Evolutionary conservation across 2,888 invertebrate genomes (phyloP), one percentile per base, ranked within the genome.

Genomic region (Mythimna vitellina): DNA sequence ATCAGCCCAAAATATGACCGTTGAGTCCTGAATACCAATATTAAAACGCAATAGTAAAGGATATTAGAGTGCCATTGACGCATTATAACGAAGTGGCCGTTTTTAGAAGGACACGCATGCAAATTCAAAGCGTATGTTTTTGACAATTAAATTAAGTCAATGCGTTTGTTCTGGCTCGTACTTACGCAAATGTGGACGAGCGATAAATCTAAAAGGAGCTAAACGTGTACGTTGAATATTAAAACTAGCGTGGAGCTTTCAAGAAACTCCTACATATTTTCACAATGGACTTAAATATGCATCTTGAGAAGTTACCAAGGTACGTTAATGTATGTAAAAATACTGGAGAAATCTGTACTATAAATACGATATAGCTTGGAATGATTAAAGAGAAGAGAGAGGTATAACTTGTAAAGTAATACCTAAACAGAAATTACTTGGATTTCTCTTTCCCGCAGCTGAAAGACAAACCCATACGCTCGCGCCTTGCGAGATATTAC

Each of bases 11-110:
- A 83, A 80, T 76, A 74, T 76, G 62, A 64, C 62, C 12, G 67
- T 60, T 46, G 54, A 38, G 71, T 63, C 38, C 66, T 83, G 81
- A 85, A 85, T 85, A 82, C 68, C 58, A 85, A 87, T 73, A 81
- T 78, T 76, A 53, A 72, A 77, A 78, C 60, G 73, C 81, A 76
- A 81, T 84, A 63, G 32, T 70, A 57, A 53, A 32, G 29, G 58
- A 68, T 64, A 76, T 69, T 66, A 61, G 49, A 53, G n/a, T 0
- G 22, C 54, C 57, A 46, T 63, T 25, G 62, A 17, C 49, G 81
- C 66, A 80, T 80, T 75, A 72, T 64, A 74, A 76, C n/a, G 60
- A 74, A 64, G 65, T 38, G 9, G 8, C 29, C n/a, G 29, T 82
- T 76, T 84, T 73, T 57, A 38, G 57, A 72, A 12, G 17, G 17